Percentiles rank a stretch among this genome's conserved stretches.
Conservation (phyloP, 2,797 vertebrate genomes). For the Taeniopygia guttata region DNA sequence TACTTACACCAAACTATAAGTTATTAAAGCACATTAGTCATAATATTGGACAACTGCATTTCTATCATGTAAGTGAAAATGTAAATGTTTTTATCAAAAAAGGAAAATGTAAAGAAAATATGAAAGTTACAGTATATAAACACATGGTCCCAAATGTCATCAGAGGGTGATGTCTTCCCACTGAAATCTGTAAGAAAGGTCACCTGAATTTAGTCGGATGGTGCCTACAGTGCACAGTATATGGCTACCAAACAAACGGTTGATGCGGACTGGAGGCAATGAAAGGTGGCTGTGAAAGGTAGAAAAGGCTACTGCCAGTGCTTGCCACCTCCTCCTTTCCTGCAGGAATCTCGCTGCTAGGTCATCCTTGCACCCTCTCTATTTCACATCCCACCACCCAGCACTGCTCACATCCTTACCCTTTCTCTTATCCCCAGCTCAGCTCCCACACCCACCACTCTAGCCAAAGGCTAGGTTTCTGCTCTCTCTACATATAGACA, state of each 20-base stretch:
- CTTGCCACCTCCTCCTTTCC: neutral
- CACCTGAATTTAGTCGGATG: neutral
- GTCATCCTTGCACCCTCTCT: neutral
- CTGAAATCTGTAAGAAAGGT: neutral
- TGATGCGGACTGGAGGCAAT: neutral
- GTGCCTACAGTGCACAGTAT: neutral
- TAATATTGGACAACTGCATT: neutral
- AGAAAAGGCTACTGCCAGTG: fast-evolving
- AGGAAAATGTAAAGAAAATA: neutral
- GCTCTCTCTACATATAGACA: neutral
- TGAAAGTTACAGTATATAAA: neutral
- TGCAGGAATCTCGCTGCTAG: neutral
- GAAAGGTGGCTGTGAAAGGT: neutral
- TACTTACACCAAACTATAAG: neutral
- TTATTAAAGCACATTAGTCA: fast-evolving
- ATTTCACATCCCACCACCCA: fast-evolving
- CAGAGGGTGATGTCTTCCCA: fast-evolving
- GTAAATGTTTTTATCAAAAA: neutral
- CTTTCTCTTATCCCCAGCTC: neutral
- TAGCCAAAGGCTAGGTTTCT: no score
- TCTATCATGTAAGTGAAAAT: neutral
- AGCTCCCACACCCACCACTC: fast-evolving
- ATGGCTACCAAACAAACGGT: fast-evolving
- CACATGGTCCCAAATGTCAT: neutral
- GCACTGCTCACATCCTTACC: neutral